A percentile compares a stretch with the other conserved stretches of the same genome.
phyloP scores from a whole-genome alignment of 2,113 vertebrate species.

The Rhagologus leucostigma region DNA sequence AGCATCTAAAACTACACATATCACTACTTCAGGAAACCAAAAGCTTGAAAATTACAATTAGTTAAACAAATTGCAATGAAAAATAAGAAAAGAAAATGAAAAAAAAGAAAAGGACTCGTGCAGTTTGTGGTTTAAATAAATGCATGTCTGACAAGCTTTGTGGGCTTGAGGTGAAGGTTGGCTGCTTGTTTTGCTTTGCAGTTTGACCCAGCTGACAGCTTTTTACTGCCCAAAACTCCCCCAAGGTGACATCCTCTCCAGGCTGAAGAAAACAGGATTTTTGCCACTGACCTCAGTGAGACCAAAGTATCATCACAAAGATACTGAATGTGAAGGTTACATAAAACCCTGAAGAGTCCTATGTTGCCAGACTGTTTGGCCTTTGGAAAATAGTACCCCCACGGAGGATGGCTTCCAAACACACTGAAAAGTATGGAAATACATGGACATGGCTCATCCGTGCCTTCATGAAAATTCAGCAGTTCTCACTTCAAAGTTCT shows the following conservation, averaged over 20 bases:
- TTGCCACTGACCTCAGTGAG: not conserved
- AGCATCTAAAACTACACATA: not conserved
- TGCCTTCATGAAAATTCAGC: not conserved
- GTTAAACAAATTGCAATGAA: not conserved
- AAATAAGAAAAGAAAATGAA: rapidly evolving
- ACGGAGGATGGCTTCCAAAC: not conserved
- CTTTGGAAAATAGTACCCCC: not conserved
- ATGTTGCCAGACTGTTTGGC: not conserved
- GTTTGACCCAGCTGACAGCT: not conserved
- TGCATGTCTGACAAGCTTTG: not conserved
- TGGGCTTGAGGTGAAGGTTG: not conserved
- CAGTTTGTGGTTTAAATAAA: not conserved
- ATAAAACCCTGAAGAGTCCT: not conserved
- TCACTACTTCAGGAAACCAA: not conserved
- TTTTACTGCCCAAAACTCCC: not conserved
- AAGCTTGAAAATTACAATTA: not conserved
- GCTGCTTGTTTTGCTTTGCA: not conserved
- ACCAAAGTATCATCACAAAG: not conserved
- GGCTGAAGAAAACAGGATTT: not conserved
- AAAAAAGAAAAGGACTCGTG: not conserved
- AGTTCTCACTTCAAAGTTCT: not conserved
- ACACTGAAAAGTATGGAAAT: not conserved
- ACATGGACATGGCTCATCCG: rapidly evolving
- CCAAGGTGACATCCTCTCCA: not conserved
- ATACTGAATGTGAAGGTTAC: not conserved